Base-by-base conservation (phyloP, 2,888 invertebrate genomes). In the Anthrax anthrax region DNA sequence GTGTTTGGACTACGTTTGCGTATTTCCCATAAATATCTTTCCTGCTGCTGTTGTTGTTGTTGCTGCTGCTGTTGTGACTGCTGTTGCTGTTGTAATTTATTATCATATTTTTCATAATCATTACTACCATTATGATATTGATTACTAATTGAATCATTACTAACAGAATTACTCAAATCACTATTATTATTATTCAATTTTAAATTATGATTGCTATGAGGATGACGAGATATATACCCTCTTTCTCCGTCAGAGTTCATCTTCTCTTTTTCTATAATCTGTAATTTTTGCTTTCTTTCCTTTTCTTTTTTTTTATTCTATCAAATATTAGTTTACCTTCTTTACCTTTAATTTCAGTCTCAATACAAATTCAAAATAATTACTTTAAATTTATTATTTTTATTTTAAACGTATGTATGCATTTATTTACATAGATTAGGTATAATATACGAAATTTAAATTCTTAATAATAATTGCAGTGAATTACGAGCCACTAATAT, bases 1-100 rank as follows among this genome's bases (percentile, higher is more conserved):
- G 52, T 56, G 48, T 65, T 66, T 14, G 67, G 65, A 47, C 65
- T 67, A 37, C 65, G 62, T 27, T 61, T 58, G 38, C 65, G 59
- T 62, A 67, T 65, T 54, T 67, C 67, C 67, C 67, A 67, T 4
- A 67, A 64, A 52, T 65, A 65, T 14, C 65, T 61, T 47, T 67
- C 67, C 48, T 64, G 59, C 9, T 56, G 58, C 34, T 46, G 29
- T 32, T 32, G 29, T 4, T 32, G 13, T 32, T 32, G 29, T 12
- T 32, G 29, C 12, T 4, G 6, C 12, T 9, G 9, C 12, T 32
- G 29, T 9, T 4, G 6, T 32, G 9, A 4, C 12, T 32, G 29
- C 2, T 12, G 12, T 32, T 32, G 29, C 12, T 12, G 13, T 32
- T 8, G 29, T 23, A 23, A 8, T 32, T 32, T 32, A 12, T 9